phyloP scores from a whole-genome alignment of 2,888 invertebrate species.

The Drosophila gaucha region DNA sequence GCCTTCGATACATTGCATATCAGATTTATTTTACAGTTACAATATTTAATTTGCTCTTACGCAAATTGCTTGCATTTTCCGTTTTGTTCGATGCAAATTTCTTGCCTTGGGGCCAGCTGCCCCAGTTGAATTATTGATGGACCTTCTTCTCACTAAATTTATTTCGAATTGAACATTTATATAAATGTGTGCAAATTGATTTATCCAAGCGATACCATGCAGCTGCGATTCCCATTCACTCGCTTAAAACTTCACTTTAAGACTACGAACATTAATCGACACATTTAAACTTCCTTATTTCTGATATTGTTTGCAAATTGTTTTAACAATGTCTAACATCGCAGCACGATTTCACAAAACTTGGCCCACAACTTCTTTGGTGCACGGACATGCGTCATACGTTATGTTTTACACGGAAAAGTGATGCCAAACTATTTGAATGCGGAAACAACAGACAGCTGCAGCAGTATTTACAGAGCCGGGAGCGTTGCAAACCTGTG shows the following conservation, averaged over 20 bases:
- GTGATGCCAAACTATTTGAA: slow-evolving; percentile 47
- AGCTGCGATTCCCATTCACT: slow-evolving; percentile 21
- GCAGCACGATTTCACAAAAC: neutral
- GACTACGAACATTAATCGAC: neutral
- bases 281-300: slow-evolving; percentile 39
- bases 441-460: slow-evolving; percentile 15
- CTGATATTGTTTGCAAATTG: slow-evolving; percentile 39
- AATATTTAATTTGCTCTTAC: slow-evolving; percentile 77
- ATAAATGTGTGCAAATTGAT: slow-evolving; percentile 43
- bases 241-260: slow-evolving; percentile 1
- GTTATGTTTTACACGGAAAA: slow-evolving; percentile 47
- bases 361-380: slow-evolving; percentile 21
- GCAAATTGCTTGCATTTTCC: slow-evolving; percentile 69
- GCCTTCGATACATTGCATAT: slow-evolving; percentile 58
- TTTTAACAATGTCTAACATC: slow-evolving; percentile 35
- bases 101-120: slow-evolving; percentile 16
- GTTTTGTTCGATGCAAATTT: slow-evolving; percentile 59
- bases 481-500: slow-evolving; percentile 17
- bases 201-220: slow-evolving; percentile 28
- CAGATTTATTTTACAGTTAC: slow-evolving; percentile 74
- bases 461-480: slow-evolving; percentile 30
- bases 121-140: slow-evolving; percentile 33
- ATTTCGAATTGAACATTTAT: slow-evolving; percentile 39
- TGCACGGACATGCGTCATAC: slow-evolving; percentile 40
- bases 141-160: slow-evolving; percentile 41